Percentiles rank a stretch among this genome's conserved stretches.
phyloP scores from a whole-genome alignment of 2,888 invertebrate species.

The Leptinotarsa peninsularis region DNA sequence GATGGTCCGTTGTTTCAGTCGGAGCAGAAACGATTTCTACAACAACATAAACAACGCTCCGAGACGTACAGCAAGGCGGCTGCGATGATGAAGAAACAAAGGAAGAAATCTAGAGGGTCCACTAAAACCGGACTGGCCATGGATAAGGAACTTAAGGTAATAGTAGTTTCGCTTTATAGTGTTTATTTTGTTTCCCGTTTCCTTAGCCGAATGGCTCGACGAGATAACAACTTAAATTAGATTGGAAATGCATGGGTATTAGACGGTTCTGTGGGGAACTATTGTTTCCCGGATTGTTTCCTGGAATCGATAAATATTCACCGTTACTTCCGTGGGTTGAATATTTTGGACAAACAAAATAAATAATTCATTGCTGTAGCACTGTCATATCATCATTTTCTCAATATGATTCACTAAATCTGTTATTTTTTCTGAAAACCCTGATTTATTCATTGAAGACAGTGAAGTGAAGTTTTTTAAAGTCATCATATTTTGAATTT shows the following conservation, averaged over 20 bases:
- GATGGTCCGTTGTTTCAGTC: slow-evolving; percentile 69
- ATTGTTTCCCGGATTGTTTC: neutral
- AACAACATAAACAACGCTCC: slow-evolving; percentile 91
- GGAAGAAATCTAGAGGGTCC: slow-evolving; percentile 85
- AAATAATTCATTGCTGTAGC: too few relatives aligned
- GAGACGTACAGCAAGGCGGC: slow-evolving; percentile 93
- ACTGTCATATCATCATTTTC: too few relatives aligned
- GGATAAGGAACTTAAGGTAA: slow-evolving; percentile 91
- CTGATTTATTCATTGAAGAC: too few relatives aligned
- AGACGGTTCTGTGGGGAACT: slow-evolving; percentile 6
- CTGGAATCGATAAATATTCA: neutral
- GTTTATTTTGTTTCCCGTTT: slow-evolving; percentile 26
- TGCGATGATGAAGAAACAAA: slow-evolving; percentile 90
- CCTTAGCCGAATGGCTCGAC: slow-evolving; percentile 8
- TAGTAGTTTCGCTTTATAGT: slow-evolving; percentile 31
- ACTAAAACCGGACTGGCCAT: slow-evolving; percentile 82
- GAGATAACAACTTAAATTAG: slow-evolving; percentile 25
- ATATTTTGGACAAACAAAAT: neutral
- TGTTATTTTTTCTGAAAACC: too few relatives aligned
- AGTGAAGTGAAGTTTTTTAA: too few relatives aligned
- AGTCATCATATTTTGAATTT: too few relatives aligned
- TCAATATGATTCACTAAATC: too few relatives aligned
- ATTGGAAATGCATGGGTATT: slow-evolving; percentile 16
- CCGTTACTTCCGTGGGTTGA: neutral
- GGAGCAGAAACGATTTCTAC: slow-evolving; percentile 92